Evolutionary conservation across 1,140 invertebrate genomes (phyloP).

Genomic region (Nixonia krombeini): DNA sequence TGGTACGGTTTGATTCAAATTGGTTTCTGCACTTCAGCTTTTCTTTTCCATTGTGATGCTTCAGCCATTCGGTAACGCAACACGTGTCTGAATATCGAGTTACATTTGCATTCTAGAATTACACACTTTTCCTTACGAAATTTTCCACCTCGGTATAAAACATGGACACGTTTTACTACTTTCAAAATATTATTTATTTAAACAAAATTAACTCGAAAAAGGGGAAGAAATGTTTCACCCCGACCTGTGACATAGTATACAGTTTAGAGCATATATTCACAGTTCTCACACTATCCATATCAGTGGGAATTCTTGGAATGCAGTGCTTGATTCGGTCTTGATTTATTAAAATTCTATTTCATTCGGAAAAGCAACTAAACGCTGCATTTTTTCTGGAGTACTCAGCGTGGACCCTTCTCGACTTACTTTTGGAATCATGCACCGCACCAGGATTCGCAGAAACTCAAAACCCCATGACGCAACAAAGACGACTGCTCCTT

Average conservation of each 20-base stretch:
- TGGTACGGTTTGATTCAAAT: conserved; percentile 46
- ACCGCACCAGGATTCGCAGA: conserved; percentile 56
- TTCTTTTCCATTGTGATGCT: conserved; percentile 33
- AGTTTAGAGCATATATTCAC: too few species aligned
- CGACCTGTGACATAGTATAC: too few species aligned
- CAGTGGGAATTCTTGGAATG: too few species aligned
- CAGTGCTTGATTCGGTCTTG: too few species aligned
- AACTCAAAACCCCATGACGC: conserved; percentile 61
- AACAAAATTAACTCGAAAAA: too few species aligned
- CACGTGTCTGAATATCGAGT: conserved; percentile 40
- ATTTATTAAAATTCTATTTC: too few species aligned
- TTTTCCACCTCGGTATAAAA: too few species aligned
- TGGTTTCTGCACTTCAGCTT: conserved; percentile 45
- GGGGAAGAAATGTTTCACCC: too few species aligned
- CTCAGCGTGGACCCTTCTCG: conserved; percentile 58
- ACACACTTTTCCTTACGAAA: conserved; percentile 5
- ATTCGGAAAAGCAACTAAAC: conserved; percentile 16
- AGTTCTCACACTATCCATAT: too few species aligned
- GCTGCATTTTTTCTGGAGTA: conserved; percentile 13
- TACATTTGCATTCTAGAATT: conserved; percentile 40
- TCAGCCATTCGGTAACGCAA: conserved; percentile 36
- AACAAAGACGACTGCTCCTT: conserved; percentile 65
- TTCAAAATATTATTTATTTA: too few species aligned
- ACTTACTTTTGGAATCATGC: conserved; percentile 57
- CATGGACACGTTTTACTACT: too few species aligned